phyloP scores from a whole-genome alignment of 2,888 invertebrate species.

The Netelia fuscicornis region DNA sequence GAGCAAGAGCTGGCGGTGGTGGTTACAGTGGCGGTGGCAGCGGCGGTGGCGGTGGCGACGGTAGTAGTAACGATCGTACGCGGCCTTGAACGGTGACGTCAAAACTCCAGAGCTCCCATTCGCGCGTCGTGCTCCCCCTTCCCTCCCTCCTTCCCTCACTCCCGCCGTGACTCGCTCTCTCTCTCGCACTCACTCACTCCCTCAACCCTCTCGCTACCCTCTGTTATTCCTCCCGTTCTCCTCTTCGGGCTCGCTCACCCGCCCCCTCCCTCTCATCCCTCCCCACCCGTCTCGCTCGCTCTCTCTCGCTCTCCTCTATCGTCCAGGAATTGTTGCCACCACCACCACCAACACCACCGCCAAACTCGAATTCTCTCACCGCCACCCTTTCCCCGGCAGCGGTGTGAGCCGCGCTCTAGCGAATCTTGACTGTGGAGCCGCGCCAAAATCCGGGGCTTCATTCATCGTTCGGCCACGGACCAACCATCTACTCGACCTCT shows the following conservation, averaged over 20 bases:
- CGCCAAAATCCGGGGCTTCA: constrained; percentile 76
- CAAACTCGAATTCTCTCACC: constrained; percentile 60
- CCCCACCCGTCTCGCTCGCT: background rate
- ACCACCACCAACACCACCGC: constrained; percentile 37
- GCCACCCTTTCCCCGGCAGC: constrained; percentile 22
- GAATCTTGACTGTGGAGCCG: constrained; percentile 70
- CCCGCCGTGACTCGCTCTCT: constrained; percentile 42
- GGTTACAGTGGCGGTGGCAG: constrained; percentile 55
- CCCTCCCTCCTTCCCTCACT: constrained; percentile 40
- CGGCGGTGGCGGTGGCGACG: constrained; percentile 67
- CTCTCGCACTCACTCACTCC: constrained; percentile 40
- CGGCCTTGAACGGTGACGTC: constrained; percentile 78
- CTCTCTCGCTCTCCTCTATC: constrained; percentile 26
- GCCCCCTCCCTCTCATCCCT: background rate
- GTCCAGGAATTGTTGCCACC: constrained; percentile 58
- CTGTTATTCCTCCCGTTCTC: constrained; percentile 27
- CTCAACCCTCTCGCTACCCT: constrained; percentile 2
- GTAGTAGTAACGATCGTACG: constrained; percentile 76
- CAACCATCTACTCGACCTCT: constrained; percentile 47
- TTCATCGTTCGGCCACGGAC: constrained; percentile 74
- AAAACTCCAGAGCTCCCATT: constrained; percentile 73
- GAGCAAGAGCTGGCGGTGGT: constrained; percentile 21
- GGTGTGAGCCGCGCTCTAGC: constrained; percentile 61
- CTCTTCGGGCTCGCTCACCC: constrained; percentile 50
- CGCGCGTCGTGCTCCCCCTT: constrained; percentile 64